Conservation (phyloP, 2,113 vertebrate genomes). For the Callithrix jacchus region DNA sequence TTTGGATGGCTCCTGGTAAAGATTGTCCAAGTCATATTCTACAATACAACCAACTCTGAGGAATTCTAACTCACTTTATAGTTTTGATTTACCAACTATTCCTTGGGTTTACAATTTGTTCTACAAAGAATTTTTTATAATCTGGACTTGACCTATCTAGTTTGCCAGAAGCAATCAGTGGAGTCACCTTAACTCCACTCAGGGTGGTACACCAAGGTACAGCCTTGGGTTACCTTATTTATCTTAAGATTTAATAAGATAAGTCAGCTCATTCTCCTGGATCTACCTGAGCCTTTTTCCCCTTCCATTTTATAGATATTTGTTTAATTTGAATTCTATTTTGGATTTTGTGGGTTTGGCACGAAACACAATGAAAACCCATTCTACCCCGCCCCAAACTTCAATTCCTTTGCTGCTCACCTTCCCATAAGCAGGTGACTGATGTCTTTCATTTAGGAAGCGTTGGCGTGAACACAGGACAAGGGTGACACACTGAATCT, state of each 20-base stretch:
- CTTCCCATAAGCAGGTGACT: slow-evolving; percentile 14
- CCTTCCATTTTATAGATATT: neutral
- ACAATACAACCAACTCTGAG: neutral
- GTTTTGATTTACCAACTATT: slow-evolving; percentile 19
- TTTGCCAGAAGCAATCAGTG: neutral
- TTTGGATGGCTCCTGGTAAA: neutral
- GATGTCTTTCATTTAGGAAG: slow-evolving; percentile 30
- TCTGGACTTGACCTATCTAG: neutral
- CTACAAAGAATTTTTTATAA: neutral
- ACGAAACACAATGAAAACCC: slow-evolving; percentile 28
- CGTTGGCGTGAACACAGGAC: slow-evolving; percentile 58
- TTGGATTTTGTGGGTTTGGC: slow-evolving; percentile 51
- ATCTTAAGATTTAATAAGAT: neutral
- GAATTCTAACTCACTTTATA: neutral
- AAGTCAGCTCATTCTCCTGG: neutral
- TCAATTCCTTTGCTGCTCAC: slow-evolving; percentile 43
- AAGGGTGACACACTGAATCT: slow-evolving; percentile 11
- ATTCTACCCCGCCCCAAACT: neutral
- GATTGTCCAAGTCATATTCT: neutral
- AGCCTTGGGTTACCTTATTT: neutral
- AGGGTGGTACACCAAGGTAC: neutral
- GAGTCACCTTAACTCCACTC: neutral
- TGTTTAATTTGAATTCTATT: slow-evolving; percentile 11
- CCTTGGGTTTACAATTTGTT: neutral
- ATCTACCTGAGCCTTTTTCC: neutral